Base-by-base conservation (phyloP, 2,797 vertebrate genomes). In the Tachyglossus aculeatus region DNA sequence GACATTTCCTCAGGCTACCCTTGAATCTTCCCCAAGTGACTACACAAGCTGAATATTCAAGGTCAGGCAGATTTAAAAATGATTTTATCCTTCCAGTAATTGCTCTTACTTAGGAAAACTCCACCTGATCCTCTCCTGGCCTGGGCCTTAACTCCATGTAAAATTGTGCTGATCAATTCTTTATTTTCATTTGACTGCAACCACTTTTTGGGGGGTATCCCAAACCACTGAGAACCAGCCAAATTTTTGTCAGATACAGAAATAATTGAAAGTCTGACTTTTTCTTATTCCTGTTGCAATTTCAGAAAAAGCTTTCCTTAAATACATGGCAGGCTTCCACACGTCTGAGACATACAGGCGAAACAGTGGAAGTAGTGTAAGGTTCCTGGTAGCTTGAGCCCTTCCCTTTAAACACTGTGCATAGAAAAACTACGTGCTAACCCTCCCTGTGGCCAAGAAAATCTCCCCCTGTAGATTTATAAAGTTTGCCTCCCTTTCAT, bases 401-500 rank as follows among this genome's bases (percentile, higher is more conserved):
- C 80, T 79, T 84, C 79, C 63, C 71, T 82, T 82, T 52, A 67
- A 36, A 66, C 37, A 77, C 83, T 59, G 67, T 71, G 51, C 27
- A 41, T 71, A 78, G 79, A 78, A 77, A 86, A 89, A 58, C 61
- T 55, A 60, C 73, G 57, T 57, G 75, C 57, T 27, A 68, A 67
- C 48, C 59, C 71, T 57, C 24, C 57, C 67, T 36, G 19, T 66
- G 63, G 82, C 86, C 86, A 60, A 13, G 50, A 77, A 69, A 81
- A 73, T 78, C 70, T 67, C 62, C 78, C 57, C 45, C 61, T 71
- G 72, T 51, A 82, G 82, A 70, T 70, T 74, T 80, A 69, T 74
- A 67, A 83, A 74, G 70, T 56, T 76, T 48, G 54, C 78, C 84
- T 67, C 63, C 25, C 71, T 80, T 75, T 85, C 70, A 47, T 69